Base-by-base conservation (phyloP, 2,888 invertebrate species). In the Aethes cnicana region DNA sequence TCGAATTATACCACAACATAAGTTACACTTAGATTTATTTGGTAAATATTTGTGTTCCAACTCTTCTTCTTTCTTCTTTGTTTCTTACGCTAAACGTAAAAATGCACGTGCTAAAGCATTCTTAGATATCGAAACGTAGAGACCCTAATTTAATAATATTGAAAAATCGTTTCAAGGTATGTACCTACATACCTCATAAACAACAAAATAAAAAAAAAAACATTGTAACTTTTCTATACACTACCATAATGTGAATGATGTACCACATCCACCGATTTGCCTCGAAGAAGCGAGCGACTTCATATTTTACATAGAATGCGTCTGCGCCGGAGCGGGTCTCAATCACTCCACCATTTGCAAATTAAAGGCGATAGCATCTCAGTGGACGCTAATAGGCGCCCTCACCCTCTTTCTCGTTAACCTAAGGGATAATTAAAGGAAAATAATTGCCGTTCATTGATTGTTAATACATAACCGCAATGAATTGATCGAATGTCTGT, bases 231-330 rank as follows among this genome's bases (percentile, higher is more conserved):
- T n/a, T n/a, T n/a, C n/a, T n/a, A n/a, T n/a, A n/a, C n/a, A n/a
- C n/a, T n/a, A n/a, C n/a, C n/a, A n/a, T n/a, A n/a, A n/a, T 3
- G 30, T 14, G 7, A 2, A 7, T 28, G 4, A 1, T 67, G 63
- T 77, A 61, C 80, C 85, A 65, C 76, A 76, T 85, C 85, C 76
- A 80, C 68, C 59, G 53, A 25, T 25, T 37, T 47, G 60, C 60
- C 60, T 69, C 54, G 69, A 63, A 75, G 76, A 66, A 57, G 58
- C 44, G 57, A 71, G 68, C 72, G 72, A 72, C 79, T 76, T 86
- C 85, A 86, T 86, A 87, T 87, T 88, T 88, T 83, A 86, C 88
- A 89, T 88, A 88, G 85, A 88, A 89, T 86, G 82, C 81, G 84
- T 82, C 85, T 83, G 77, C 73, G 58, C 61, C 62, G 65, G 66